phyloP scores from a whole-genome alignment of 2,888 invertebrate species.

The Drosophila dives region DNA sequence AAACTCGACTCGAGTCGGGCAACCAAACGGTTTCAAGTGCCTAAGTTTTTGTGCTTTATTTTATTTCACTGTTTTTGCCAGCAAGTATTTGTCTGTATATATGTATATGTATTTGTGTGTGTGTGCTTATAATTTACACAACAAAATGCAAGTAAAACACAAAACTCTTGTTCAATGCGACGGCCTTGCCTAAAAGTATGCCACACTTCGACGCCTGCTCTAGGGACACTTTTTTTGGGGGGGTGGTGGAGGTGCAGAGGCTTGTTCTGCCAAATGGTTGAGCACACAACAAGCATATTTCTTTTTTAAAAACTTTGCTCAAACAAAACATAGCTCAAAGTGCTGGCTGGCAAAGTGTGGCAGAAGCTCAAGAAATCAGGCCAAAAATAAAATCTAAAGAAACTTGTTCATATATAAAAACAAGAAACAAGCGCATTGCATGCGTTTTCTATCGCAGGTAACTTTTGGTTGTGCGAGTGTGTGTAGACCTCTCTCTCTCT shows the following conservation, averaged over 20 bases:
- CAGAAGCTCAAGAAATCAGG: constrained; percentile 52
- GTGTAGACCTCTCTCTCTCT: background rate
- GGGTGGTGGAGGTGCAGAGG: background rate
- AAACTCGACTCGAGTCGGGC: constrained; percentile 26
- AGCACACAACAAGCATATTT: constrained; percentile 11
- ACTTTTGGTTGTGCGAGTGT: constrained; percentile 40
- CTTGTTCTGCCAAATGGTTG: constrained; percentile 8
- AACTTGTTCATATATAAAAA: constrained; percentile 1
- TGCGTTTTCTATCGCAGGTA: constrained; percentile 44
- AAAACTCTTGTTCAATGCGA: constrained; percentile 48
- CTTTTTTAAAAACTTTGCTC: constrained; percentile 33
- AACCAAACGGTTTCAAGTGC: constrained; percentile 45
- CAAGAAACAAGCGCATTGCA: constrained; percentile 40
- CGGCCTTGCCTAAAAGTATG: constrained; percentile 49
- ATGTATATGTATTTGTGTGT: background rate
- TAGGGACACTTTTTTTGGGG: constrained; percentile 19
- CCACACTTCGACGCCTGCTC: constrained; percentile 49
- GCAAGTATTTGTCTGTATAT: constrained; percentile 28
- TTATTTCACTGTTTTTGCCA: constrained; percentile 45
- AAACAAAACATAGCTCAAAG: constrained; percentile 51
- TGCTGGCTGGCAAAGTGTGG: constrained; percentile 21
- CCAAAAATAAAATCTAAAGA: constrained; percentile 35
- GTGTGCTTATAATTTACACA: constrained; percentile 52
- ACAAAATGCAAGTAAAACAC: constrained; percentile 59
- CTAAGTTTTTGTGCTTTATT: constrained; percentile 60